Evolutionary conservation across 2,797 vertebrate genomes (phyloP).

Genomic region (Myripristis murdjan): DNA sequence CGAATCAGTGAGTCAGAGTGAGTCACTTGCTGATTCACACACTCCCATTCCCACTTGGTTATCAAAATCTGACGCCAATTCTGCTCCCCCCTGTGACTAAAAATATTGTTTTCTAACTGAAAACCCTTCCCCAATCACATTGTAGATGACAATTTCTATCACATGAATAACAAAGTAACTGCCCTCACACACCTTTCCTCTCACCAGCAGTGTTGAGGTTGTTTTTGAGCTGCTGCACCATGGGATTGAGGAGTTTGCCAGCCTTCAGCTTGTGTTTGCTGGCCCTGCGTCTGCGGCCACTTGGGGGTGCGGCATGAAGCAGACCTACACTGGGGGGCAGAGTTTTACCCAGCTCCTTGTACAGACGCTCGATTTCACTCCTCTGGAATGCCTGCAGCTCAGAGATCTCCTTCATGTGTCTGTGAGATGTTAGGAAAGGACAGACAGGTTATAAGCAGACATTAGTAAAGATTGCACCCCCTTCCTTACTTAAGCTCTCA

Average conservation of each 20-base stretch:
- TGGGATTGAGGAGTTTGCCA: conserved; percentile 94
- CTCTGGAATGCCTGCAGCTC: conserved; percentile 97
- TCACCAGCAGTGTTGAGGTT: conserved; percentile 88
- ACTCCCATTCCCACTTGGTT: conserved; percentile 42
- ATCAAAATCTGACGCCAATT: conserved; percentile 24
- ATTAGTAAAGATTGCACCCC: neutral
- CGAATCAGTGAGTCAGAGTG: conserved; percentile 42
- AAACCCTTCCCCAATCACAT: conserved; percentile 24
- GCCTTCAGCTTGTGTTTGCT: conserved; percentile 97
- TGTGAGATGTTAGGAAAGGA: conserved; percentile 63
- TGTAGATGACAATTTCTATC: neutral
- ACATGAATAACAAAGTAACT: conserved; percentile 13
- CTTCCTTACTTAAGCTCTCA: conserved; percentile 8
- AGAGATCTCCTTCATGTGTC: conserved; percentile 98
- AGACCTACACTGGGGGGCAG: conserved; percentile 92
- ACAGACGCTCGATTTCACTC: conserved; percentile 93
- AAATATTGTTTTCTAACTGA: conserved; percentile 29
- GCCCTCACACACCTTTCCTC: conserved; percentile 82
- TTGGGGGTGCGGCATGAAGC: conserved; percentile 93
- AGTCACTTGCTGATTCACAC: conserved; percentile 47
- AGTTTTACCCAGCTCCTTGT: conserved; percentile 92
- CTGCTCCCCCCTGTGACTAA: conserved; percentile 27
- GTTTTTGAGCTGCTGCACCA: conserved; percentile 96
- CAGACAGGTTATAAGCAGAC: neutral
- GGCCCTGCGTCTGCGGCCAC: conserved; percentile 91